These are phyloP conservation scores for Aphis craccivora DNA, from an alignment of 1,140 invertebrate genomes.

Conservation along the genomic window DNA sequence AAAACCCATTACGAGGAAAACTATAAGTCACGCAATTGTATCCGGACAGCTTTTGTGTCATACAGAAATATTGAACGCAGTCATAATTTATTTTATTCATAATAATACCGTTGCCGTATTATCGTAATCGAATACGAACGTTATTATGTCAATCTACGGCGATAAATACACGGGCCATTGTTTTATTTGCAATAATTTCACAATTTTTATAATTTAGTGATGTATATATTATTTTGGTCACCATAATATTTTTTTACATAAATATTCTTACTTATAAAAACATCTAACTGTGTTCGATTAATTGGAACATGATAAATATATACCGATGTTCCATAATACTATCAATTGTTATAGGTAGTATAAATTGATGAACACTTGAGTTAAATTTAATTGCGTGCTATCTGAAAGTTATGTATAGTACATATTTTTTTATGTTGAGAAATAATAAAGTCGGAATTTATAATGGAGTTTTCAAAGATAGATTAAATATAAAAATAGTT, in stretches of 20 bases:
- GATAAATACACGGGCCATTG: not conserved
- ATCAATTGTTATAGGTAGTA: no score
- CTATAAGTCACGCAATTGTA: slow-evolving; percentile 18
- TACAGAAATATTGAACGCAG: not conserved
- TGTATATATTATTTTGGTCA: not conserved
- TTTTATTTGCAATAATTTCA: not conserved
- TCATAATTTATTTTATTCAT: not conserved
- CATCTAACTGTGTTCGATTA: no score
- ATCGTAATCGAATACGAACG: not conserved
- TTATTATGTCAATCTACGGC: not conserved
- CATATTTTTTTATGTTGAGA: not conserved
- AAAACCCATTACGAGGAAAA: slow-evolving; percentile 11
- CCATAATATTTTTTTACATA: not conserved
- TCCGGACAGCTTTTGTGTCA: not conserved
- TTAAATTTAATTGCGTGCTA: no score
- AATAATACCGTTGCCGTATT: not conserved
- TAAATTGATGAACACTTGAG: not conserved
- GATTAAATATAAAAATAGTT: not conserved
- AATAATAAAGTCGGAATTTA: not conserved
- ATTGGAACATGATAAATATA: not conserved
- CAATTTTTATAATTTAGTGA: not conserved
- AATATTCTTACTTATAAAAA: not conserved
- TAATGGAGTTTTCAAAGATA: no score
- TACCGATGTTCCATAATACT: not conserved
- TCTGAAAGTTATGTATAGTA: not conserved